Evolutionary conservation across 2,888 invertebrate species (phyloP).

Genomic region (Opisthograptis luteolata): DNA sequence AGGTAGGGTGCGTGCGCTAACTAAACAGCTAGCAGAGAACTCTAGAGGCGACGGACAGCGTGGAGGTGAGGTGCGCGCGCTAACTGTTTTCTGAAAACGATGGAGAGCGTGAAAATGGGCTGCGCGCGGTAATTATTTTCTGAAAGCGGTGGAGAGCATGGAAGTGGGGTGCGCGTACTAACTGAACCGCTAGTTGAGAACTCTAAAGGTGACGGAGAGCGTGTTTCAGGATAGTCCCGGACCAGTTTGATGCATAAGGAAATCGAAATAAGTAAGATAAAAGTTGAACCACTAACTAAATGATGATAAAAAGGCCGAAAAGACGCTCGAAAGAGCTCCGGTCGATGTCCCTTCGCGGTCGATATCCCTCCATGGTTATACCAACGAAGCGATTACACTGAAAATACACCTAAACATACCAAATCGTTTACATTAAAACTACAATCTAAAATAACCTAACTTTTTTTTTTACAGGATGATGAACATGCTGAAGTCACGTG

Average conservation of each 20-base stretch:
- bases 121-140: no score
- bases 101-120: no score
- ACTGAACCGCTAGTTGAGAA: no score
- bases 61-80: slow-evolving; percentile 63
- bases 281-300: no score
- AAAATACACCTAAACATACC: slow-evolving; percentile 21
- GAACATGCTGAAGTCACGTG: slow-evolving; percentile 70
- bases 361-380: slow-evolving; percentile 74
- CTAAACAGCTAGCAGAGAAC: no score
- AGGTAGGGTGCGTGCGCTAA: no score
- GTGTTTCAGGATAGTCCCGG: no score
- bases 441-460: background rate
- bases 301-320: slow-evolving; percentile 67
- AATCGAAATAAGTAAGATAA: no score
- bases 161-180: background rate
- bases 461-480: slow-evolving; percentile 66
- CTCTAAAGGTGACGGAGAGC: slow-evolving; percentile 68
- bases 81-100: no score
- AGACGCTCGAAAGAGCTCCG: slow-evolving; percentile 52
- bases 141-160: no score
- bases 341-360: slow-evolving; percentile 67
- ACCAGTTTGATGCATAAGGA: no score
- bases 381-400: slow-evolving; percentile 70
- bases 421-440: background rate
- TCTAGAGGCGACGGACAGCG: slow-evolving; percentile 69